Evolutionary conservation across 2,113 vertebrate species (phyloP).

Genomic region (Trogon melanurus): DNA sequence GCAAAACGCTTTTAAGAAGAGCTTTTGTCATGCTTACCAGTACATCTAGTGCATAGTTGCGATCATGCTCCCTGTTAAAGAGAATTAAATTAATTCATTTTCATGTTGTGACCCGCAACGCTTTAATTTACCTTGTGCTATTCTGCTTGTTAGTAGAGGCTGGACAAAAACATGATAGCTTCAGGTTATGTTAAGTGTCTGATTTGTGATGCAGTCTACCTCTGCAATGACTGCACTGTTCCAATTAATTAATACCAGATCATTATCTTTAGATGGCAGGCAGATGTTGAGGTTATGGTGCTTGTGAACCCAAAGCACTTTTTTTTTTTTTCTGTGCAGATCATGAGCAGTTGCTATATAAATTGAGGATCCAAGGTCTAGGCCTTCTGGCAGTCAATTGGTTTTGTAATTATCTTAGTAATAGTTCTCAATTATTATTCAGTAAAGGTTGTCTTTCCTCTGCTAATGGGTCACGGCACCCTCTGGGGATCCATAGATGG

Average conservation of each 20-base stretch:
- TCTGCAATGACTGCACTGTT: slow-evolving; percentile 40
- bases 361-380: slow-evolving; percentile 72
- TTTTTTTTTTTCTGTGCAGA: slow-evolving; percentile 60
- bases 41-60: background rate
- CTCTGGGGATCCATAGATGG: slow-evolving; percentile 46
- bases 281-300: slow-evolving; percentile 78
- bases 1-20: background rate
- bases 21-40: background rate
- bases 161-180: slow-evolving; percentile 27
- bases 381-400: slow-evolving; percentile 70
- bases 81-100: slow-evolving; percentile 48
- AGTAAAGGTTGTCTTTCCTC: slow-evolving; percentile 64
- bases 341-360: slow-evolving; percentile 66
- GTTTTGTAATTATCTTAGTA: slow-evolving; percentile 82
- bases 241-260: slow-evolving; percentile 78
- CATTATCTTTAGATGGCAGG: slow-evolving; percentile 72
- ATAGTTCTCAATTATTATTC: slow-evolving; percentile 80
- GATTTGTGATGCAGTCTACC: slow-evolving; percentile 60
- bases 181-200: slow-evolving; percentile 50
- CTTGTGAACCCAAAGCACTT: slow-evolving; percentile 62
- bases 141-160: slow-evolving; percentile 19
- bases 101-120: slow-evolving; percentile 24
- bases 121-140: slow-evolving; percentile 28
- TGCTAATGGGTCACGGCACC: slow-evolving; percentile 70
- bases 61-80: slow-evolving; percentile 14